Evolutionary conservation across 2,888 invertebrate genomes (phyloP).

Genomic region (Strigamia maritima): DNA sequence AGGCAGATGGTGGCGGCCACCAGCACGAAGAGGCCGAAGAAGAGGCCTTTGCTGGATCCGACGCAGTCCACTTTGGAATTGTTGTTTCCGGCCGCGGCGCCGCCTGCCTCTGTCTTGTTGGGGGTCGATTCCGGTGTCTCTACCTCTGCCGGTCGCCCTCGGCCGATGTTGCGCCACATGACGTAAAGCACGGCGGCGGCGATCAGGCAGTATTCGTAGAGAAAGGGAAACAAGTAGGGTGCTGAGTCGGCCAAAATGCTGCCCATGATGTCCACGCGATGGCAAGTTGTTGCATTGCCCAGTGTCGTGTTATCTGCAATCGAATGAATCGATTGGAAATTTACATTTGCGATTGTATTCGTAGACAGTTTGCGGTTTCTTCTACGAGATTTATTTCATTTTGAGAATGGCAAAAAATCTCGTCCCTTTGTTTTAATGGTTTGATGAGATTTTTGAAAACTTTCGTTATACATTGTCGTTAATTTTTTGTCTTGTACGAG

Average conservation of each 20-base stretch:
- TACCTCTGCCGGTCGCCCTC: slow-evolving; percentile 1
- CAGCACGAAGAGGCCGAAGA: slow-evolving; percentile 82
- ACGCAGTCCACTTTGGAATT: slow-evolving; percentile 74
- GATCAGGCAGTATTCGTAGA: slow-evolving; percentile 91
- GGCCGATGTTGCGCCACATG: slow-evolving; percentile 71
- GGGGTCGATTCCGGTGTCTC: slow-evolving; percentile 34
- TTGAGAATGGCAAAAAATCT: no score
- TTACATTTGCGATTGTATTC: background rate
- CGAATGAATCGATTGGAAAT: background rate
- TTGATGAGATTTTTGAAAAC: no score
- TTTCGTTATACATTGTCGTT: no score
- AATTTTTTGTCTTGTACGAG: no score
- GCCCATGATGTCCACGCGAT: slow-evolving; percentile 63
- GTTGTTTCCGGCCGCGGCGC: background rate
- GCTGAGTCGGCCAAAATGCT: slow-evolving; percentile 88
- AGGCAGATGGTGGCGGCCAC: slow-evolving; percentile 88
- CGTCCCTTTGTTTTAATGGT: no score
- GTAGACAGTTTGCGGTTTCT: background rate
- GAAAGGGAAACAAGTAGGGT: slow-evolving; percentile 92
- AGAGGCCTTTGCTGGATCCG: slow-evolving; percentile 78
- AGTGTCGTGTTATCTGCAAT: slow-evolving; percentile 41
- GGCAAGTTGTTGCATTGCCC: slow-evolving; percentile 42
- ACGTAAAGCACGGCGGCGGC: slow-evolving; percentile 92
- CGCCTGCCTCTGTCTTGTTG: background rate
- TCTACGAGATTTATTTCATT: no score